phyloP scores from a whole-genome alignment of 1,140 invertebrate species.

The Zaprionus gabonicus region DNA sequence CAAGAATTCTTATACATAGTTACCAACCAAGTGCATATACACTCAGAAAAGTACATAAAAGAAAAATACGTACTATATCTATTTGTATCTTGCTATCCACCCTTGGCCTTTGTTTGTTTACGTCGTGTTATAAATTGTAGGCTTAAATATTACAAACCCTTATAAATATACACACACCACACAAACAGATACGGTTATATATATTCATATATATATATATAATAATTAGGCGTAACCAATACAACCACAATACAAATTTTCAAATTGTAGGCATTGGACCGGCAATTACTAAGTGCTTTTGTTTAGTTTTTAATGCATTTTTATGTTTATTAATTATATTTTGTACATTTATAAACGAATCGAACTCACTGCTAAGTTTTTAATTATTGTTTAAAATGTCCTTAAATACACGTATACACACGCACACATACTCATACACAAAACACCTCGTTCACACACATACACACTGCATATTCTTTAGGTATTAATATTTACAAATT shows the following conservation, averaged over 20 bases:
- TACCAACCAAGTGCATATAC: conserved; percentile 72
- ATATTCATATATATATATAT: conserved; percentile 49
- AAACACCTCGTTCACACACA: conserved; percentile 8
- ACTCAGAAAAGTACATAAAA: conserved; percentile 30
- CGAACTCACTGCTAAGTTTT: conserved; percentile 76
- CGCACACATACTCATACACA: conserved; percentile 24
- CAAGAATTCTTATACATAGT: conserved; percentile 56
- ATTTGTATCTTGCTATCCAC: conserved; percentile 59
- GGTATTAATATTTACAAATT: conserved; percentile 30
- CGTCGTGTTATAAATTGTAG: conserved; percentile 80
- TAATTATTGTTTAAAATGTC: conserved; percentile 77
- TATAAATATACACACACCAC: conserved; percentile 58
- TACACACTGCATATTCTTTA: conserved; percentile 48
- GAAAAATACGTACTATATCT: conserved; percentile 37
- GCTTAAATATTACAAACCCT: conserved; percentile 64
- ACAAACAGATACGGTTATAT: conserved; percentile 53
- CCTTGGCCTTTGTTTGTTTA: conserved; percentile 75
- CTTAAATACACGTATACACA: conserved; percentile 49
- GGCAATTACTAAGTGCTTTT: conserved; percentile 70
- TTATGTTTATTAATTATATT: conserved; percentile 79
- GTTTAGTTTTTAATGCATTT: conserved; percentile 77
- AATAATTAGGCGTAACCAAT: conserved; percentile 70
- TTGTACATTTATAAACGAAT: conserved; percentile 78
- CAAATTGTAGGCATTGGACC: conserved; percentile 74
- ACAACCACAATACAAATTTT: conserved; percentile 55